A percentile compares a stretch with the other conserved stretches of the same genome.
These are phyloP conservation scores for Aethina tumida DNA, from an alignment of 1,140 invertebrate species.

Conservation along the genomic window DNA sequence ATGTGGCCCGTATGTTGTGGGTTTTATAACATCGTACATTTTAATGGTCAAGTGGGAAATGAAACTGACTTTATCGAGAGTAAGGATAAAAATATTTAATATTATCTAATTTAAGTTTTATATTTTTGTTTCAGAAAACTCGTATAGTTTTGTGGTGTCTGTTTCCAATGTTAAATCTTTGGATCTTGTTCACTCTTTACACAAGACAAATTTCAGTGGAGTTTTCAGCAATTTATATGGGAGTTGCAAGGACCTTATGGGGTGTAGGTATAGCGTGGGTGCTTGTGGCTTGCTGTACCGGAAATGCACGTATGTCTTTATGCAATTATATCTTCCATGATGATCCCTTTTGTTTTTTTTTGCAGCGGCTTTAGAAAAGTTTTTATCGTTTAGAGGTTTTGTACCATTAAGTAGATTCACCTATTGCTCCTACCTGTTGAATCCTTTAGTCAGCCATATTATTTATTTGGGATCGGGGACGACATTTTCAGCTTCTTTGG, in stretches of 20 bases:
- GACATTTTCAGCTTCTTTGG: slow-evolving; percentile 14
- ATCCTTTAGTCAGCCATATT: slow-evolving; percentile 34
- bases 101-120: slow-evolving; percentile 9
- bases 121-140: slow-evolving; percentile 34
- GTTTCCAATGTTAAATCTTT: slow-evolving; percentile 35
- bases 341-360: slow-evolving; percentile 3
- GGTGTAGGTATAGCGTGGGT: slow-evolving; percentile 41
- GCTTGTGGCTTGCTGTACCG: slow-evolving; percentile 40
- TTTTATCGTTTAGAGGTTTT: slow-evolving; percentile 38
- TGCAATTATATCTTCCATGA: background rate
- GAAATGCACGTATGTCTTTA: slow-evolving; percentile 31
- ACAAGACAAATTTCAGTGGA: slow-evolving; percentile 33
- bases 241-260: slow-evolving; percentile 39
- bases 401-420: slow-evolving; percentile 41
- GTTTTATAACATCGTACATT: slow-evolving; percentile 38
- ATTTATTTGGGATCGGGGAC: slow-evolving; percentile 18
- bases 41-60: slow-evolving; percentile 32
- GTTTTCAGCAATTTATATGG: slow-evolving; percentile 35
- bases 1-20: slow-evolving; percentile 42
- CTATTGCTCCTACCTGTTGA: slow-evolving; percentile 42
- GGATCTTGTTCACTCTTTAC: slow-evolving; percentile 36
- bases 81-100: slow-evolving; percentile 16
- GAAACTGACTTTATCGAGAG: slow-evolving; percentile 33
- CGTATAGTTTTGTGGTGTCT: slow-evolving; percentile 32
- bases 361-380: slow-evolving; percentile 31